These are phyloP conservation scores for Hydrozoanthus gracilis DNA, from an alignment of 92 coral and sea anemone genomes.

Conservation along the genomic window DNA sequence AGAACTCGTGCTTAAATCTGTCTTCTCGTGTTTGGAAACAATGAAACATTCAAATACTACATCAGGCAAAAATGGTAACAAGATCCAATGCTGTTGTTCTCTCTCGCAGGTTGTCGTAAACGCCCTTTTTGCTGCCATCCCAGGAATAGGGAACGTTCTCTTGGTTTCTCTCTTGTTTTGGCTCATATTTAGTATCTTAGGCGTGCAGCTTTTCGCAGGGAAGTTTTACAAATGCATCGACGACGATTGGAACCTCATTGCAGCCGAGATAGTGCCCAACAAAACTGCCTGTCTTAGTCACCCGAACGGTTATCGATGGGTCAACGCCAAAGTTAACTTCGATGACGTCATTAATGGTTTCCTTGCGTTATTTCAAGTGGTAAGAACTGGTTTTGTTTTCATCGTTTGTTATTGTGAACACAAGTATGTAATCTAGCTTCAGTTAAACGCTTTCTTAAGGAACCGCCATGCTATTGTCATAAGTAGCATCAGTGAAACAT, in stretches of 20 bases:
- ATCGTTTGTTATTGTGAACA: background rate
- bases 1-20: no score
- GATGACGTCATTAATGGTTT: conserved; percentile 95
- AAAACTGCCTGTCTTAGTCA: conserved; percentile 72
- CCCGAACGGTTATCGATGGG: conserved; percentile 82
- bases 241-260: conserved; percentile 64
- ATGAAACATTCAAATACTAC: background rate
- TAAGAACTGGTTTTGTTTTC: background rate
- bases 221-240: conserved; percentile 90
- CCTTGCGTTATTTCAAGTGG: conserved; percentile 92
- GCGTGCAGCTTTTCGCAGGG: conserved; percentile 96
- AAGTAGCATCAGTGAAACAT: no score
- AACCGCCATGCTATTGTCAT: no score
- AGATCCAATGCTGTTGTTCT: no score
- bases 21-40: background rate
- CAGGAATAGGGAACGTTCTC: conserved; percentile 93
- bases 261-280: conserved; percentile 76
- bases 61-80: background rate
- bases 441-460: no score
- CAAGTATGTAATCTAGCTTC: no score
- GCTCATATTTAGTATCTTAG: conserved; percentile 95
- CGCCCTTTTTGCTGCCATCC: conserved; percentile 94
- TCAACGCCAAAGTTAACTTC: conserved; percentile 90
- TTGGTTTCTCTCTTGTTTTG: conserved; percentile 93
- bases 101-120: conserved; percentile 82